Percentiles rank a stretch among this genome's conserved stretches.
Evolutionary conservation across 2,888 invertebrate species (phyloP).

Genomic region (Xestoiulus laeticollis): DNA sequence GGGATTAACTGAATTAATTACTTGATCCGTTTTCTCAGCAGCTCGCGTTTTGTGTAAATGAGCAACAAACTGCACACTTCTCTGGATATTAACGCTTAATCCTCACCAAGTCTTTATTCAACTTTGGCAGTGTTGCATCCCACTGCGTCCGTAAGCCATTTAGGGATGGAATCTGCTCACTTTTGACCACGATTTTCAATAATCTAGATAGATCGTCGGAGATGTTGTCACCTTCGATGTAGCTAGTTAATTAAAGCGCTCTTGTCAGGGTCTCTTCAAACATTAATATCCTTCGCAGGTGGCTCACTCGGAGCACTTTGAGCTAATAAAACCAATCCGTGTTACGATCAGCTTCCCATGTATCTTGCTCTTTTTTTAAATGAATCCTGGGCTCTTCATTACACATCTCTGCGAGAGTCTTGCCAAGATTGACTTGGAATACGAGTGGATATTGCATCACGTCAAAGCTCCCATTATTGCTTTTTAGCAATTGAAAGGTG

Average conservation of each 20-base stretch:
- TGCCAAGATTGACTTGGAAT: neutral
- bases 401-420: neutral
- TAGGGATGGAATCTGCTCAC: neutral
- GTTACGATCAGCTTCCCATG: neutral
- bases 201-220: neutral
- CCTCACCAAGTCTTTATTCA: neutral
- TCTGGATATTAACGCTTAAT: neutral
- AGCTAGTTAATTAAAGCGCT: slow-evolving; percentile 1
- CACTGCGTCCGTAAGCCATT: neutral
- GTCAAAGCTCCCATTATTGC: slow-evolving; percentile 8
- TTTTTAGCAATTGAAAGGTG: neutral
- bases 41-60: neutral
- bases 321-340: neutral
- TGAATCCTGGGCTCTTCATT: neutral
- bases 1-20: neutral
- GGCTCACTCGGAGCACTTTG: neutral
- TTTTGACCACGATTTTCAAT: slow-evolving; percentile 9
- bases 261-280: slow-evolving; percentile 9
- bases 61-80: neutral
- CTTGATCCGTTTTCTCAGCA: neutral
- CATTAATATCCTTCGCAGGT: slow-evolving; percentile 9
- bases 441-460: neutral
- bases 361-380: neutral
- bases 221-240: slow-evolving; percentile 4
- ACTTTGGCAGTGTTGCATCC: neutral